Evolutionary conservation across 2,113 vertebrate species (phyloP), one percentile per base, ranked within the genome.

Genomic region (Brachyhypopomus occidentalis): DNA sequence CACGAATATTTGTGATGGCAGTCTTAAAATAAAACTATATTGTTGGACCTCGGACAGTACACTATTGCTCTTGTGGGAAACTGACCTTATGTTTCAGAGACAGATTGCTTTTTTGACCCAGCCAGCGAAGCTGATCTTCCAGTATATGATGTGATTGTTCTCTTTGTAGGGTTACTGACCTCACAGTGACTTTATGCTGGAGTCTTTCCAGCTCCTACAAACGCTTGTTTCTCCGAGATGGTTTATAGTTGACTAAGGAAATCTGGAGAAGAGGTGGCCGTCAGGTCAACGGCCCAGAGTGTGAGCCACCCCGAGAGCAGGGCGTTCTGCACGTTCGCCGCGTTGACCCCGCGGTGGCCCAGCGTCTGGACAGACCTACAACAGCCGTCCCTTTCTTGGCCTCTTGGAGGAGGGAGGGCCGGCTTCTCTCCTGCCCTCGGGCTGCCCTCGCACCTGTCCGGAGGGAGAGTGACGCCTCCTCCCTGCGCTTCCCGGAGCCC

Each of bases 1-100:
- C 72, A 62, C 62, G 73, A 17, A 72, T 55, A 79, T 38, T 73
- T 78, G 45, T n/a, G 76, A 55, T 52, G 82, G 72, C 63, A 48
- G 82, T 75, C 82, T 74, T 84, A 86, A 86, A 86, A 86, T 84
- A 84, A 78, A 84, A 73, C 75, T 1, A 55, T 76, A 79, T 86
- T 82, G 79, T 86, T 79, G 79, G 58, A 72, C 60, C 41, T 72
- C 9, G 58, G n/a, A 75, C 34, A 22, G 45, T 75, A 58, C 67
- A 55, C 22, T 60, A 4, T 25, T 76, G 17, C 58, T 78, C 63
- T 78, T 80, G 82, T 81, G 79, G 66, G 82, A 84, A 84, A 84
- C 64, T 78, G 82, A 86, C 85, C 79, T 86, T 73, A 75, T 78
- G 85, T 78, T 72, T 75, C 16, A 23, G 34, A 72, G 76, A 81